Evolutionary conservation across 1,140 invertebrate genomes (phyloP).

Genomic region (Aphis craccivora): DNA sequence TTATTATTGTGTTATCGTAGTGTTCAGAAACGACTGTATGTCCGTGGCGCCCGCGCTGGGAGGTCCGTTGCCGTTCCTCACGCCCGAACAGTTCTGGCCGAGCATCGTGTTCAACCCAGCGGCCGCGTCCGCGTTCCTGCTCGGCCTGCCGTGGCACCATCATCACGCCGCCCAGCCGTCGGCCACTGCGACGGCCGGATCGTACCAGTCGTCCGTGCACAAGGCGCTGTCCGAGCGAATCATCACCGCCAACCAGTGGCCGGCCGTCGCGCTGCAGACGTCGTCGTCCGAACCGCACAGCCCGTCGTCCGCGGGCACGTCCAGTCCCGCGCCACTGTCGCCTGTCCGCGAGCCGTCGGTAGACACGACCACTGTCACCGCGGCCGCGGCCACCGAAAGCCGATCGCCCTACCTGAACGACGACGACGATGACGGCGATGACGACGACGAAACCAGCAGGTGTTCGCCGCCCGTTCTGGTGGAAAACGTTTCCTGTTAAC

Average conservation of each 20-base stretch:
- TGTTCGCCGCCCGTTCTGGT: neutral
- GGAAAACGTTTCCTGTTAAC: constrained; percentile 3
- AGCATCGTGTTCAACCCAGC: constrained; percentile 48
- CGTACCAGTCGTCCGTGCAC: constrained; percentile 41
- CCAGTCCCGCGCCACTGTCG: neutral
- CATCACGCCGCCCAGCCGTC: constrained; percentile 3
- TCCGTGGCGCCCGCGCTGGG: neutral
- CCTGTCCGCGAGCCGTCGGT: neutral
- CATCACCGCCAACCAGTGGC: neutral
- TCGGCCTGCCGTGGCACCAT: constrained; percentile 49
- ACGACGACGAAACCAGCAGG: neutral
- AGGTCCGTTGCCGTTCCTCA: constrained; percentile 24
- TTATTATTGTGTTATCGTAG: neutral
- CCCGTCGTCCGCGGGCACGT: neutral
- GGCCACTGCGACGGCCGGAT: neutral
- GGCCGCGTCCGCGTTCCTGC: constrained; percentile 46
- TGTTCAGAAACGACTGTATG: constrained; percentile 46
- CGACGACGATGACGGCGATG: neutral
- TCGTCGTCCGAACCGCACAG: constrained; percentile 34
- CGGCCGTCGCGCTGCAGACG: neutral
- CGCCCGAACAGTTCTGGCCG: constrained; percentile 46
- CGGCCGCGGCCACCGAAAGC: neutral
- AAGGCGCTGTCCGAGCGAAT: constrained; percentile 34
- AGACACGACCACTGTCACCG: neutral
- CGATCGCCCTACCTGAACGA: neutral